phyloP scores from a whole-genome alignment of 2,797 vertebrate species.

The Distichodus sexfasciatus region DNA sequence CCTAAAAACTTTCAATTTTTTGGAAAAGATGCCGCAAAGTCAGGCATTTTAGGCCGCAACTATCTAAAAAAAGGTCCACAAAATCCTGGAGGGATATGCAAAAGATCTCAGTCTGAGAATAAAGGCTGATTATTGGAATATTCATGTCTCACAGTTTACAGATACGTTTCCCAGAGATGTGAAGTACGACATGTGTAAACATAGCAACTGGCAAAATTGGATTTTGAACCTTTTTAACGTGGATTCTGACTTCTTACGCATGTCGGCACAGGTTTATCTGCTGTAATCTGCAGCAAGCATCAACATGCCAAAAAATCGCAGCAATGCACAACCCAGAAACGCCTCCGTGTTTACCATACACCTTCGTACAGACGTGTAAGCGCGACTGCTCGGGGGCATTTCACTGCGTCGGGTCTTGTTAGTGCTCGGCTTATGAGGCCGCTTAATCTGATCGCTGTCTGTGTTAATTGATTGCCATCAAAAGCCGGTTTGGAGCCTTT shows the following conservation, averaged over 20 bases:
- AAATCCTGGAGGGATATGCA: no score
- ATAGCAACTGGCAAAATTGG: no score
- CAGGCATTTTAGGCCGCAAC: no score
- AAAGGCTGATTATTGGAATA: no score
- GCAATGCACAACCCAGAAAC: not conserved
- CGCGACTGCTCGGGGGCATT: not conserved
- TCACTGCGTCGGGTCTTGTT: not conserved
- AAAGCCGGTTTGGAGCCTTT: not conserved
- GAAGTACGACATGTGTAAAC: no score
- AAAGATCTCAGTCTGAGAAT: no score
- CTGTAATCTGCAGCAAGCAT: conserved; percentile 18
- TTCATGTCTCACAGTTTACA: no score
- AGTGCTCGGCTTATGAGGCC: not conserved
- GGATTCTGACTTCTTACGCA: not conserved
- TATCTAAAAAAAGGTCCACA: no score
- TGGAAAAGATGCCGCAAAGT: no score
- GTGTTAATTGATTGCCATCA: not conserved
- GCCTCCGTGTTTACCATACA: not conserved
- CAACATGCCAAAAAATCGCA: conserved; percentile 20
- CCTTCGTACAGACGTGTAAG: not conserved
- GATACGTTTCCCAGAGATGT: no score
- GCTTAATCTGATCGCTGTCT: not conserved
- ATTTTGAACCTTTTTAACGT: not conserved
- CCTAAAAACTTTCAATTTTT: no score
- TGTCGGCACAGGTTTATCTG: conserved; percentile 8